phyloP scores from a whole-genome alignment of 2,797 vertebrate genomes.

The Apodemus agrarius region DNA sequence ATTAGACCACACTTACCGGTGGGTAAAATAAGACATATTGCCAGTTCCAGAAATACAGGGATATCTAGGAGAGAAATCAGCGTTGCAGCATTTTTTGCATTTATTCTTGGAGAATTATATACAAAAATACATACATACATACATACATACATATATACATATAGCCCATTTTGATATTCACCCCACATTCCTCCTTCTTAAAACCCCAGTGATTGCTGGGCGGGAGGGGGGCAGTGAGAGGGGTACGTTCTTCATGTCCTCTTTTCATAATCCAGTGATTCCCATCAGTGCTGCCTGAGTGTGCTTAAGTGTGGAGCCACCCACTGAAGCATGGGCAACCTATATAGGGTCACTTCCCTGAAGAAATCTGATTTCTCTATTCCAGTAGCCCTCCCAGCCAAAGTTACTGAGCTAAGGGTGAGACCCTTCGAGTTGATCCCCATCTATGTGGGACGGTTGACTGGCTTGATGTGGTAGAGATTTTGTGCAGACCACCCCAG shows the following conservation, averaged over 20 bases:
- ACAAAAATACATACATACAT: too few relatives aligned
- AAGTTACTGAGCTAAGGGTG: background rate
- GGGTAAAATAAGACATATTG: background rate
- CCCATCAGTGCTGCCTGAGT: background rate
- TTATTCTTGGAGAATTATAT: background rate
- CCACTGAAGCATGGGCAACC: background rate
- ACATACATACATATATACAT: background rate
- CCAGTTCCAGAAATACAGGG: background rate
- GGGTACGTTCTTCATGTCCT: background rate
- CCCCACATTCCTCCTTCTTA: background rate
- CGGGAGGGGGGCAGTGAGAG: too few relatives aligned
- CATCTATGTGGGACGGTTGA: background rate
- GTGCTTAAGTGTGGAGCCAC: background rate
- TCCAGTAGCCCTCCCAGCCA: too few relatives aligned
- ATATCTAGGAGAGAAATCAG: background rate
- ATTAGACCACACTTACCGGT: background rate
- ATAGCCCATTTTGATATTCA: background rate
- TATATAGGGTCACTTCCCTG: background rate
- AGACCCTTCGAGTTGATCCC: too few relatives aligned
- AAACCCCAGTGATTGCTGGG: background rate
- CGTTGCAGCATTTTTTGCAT: background rate
- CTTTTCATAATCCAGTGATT: background rate
- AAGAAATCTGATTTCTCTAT: background rate
- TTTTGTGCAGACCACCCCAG: background rate
- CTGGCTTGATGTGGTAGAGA: background rate